A percentile compares a stretch with the other conserved stretches of the same genome.
Evolutionary conservation across 1,140 invertebrate species (phyloP).

Genomic region (Drosophila nebulosa): DNA sequence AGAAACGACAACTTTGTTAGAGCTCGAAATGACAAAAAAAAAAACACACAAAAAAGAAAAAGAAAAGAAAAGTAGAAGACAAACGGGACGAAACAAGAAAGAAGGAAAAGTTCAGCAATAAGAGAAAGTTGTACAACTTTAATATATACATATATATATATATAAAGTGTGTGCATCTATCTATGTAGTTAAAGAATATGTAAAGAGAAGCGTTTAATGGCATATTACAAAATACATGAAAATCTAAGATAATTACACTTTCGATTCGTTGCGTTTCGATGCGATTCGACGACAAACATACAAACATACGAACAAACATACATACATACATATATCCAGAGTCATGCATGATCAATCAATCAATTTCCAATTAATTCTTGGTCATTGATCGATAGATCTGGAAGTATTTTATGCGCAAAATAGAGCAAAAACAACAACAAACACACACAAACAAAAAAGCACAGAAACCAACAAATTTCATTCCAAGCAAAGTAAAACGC

Average conservation of each 20-base stretch:
- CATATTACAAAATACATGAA: constrained; percentile 24
- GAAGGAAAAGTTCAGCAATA: constrained; percentile 22
- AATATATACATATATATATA: constrained; percentile 25
- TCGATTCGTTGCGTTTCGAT: not conserved
- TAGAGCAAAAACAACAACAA: not conserved
- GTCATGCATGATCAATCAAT: no score
- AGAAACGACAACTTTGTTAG: constrained; percentile 1
- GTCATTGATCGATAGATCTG: constrained; percentile 13
- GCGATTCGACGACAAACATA: not conserved
- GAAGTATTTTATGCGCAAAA: constrained; percentile 57
- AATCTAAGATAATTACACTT: constrained; percentile 30
- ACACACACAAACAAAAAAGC: constrained; percentile 12
- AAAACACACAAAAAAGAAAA: not conserved
- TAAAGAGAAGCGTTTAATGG: constrained; percentile 56
- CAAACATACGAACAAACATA: no score
- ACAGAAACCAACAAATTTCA: constrained; percentile 16
- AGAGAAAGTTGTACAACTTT: constrained; percentile 56
- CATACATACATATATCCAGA: no score
- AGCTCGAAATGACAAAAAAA: not conserved
- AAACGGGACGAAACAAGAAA: constrained; percentile 6
- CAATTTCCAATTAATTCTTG: not conserved
- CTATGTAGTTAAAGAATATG: constrained; percentile 64
- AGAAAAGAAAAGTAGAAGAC: constrained; percentile 4
- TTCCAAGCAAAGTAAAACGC: constrained; percentile 38
- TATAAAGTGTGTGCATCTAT: constrained; percentile 37